phyloP scores from a whole-genome alignment of 2,797 vertebrate species.

The Peromyscus nudipes region DNA sequence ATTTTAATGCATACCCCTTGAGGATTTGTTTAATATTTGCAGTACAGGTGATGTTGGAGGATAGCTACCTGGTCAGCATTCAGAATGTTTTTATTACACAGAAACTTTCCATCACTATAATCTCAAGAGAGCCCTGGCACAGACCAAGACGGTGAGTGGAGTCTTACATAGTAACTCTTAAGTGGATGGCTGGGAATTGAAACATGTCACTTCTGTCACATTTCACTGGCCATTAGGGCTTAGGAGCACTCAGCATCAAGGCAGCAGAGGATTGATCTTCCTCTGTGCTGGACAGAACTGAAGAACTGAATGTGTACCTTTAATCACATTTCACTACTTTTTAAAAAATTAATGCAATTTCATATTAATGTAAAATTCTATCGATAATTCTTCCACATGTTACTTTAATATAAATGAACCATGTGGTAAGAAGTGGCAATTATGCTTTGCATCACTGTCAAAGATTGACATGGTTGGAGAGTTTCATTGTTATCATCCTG shows the following conservation, averaged over 20 bases:
- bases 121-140: neutral
- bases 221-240: neutral
- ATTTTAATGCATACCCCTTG: neutral
- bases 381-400: neutral
- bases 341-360: neutral
- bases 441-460: neutral
- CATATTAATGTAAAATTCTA: neutral
- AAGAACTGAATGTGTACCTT: neutral
- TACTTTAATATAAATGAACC: neutral
- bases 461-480: neutral
- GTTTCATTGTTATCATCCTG: neutral
- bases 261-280: neutral
- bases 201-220: neutral
- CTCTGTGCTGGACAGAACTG: neutral
- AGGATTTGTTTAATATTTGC: neutral
- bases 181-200: neutral
- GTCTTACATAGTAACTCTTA: neutral
- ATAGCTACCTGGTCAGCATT: neutral
- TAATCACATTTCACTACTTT: constrained; percentile 2
- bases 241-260: neutral
- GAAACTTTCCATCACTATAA: neutral
- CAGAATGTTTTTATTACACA: neutral
- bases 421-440: neutral
- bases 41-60: neutral
- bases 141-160: neutral